Percentiles rank a stretch among this genome's conserved stretches.
These are phyloP conservation scores for Bufotes viridis DNA, from an alignment of 2,797 vertebrate genomes.

Conservation along the genomic window DNA sequence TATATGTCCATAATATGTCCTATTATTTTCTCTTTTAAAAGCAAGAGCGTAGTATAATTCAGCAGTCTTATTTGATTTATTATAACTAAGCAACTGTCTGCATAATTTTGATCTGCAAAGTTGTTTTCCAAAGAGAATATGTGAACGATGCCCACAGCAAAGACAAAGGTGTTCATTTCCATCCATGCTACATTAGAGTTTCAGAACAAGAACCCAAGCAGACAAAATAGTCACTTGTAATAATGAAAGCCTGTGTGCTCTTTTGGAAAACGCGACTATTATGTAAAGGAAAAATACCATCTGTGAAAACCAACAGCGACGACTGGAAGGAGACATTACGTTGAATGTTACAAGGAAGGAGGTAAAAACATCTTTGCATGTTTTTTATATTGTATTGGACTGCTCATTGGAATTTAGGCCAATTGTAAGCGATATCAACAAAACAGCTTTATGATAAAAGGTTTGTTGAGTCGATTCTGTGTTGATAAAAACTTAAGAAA, in stretches of 20 bases:
- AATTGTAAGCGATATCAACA: background rate
- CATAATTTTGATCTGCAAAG: background rate
- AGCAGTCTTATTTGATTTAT: background rate
- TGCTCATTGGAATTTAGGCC: background rate
- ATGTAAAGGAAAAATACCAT: slow-evolving; percentile 45
- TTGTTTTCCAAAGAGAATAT: background rate
- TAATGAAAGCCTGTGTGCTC: slow-evolving; percentile 46
- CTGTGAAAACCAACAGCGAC: slow-evolving; percentile 32
- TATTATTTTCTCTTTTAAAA: no score
- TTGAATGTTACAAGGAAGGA: background rate
- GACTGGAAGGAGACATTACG: slow-evolving; percentile 4
- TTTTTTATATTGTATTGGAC: slow-evolving; percentile 28
- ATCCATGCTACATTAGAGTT: slow-evolving; percentile 13
- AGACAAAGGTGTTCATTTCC: slow-evolving; percentile 28
- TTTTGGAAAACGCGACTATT: slow-evolving; percentile 15
- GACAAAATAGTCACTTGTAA: slow-evolving; percentile 25
- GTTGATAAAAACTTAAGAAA: background rate
- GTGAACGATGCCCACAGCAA: slow-evolving; percentile 17
- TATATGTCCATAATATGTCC: no score
- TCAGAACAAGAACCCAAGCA: slow-evolving; percentile 1
- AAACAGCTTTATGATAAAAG: background rate
- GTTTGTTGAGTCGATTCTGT: background rate
- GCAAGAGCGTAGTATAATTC: no score
- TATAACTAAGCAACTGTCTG: background rate
- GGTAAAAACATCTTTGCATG: slow-evolving; percentile 34